Evolutionary conservation across 1,140 invertebrate genomes (phyloP).

Genomic region (Eurytemora carolleeae): DNA sequence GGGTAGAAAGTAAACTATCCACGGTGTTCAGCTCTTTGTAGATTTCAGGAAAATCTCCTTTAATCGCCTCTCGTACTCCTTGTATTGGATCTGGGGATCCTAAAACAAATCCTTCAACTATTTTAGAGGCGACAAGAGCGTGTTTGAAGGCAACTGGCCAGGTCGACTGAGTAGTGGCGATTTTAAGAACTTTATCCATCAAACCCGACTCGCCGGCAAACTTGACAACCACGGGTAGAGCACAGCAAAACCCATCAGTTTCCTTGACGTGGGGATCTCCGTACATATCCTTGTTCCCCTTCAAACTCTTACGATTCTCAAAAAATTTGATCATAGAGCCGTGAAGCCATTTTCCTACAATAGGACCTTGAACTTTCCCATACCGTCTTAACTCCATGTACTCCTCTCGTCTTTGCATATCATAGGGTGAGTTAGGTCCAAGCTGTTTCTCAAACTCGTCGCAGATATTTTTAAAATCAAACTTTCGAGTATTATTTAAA

Average conservation of each 20-base stretch:
- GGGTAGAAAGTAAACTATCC: not conserved
- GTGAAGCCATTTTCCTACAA: constrained; percentile 1
- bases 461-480: not conserved
- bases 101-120: constrained; percentile 6
- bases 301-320: not conserved
- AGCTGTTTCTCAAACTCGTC: not conserved
- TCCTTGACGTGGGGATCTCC: constrained; percentile 6
- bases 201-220: not conserved
- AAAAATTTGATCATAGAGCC: constrained; percentile 3
- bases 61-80: not conserved
- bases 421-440: not conserved
- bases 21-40: not conserved
- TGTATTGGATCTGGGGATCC: not conserved
- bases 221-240: constrained; percentile 3
- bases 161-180: not conserved
- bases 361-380: not conserved
- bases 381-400: constrained; percentile 2
- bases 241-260: constrained; percentile 3
- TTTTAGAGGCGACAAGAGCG: not conserved
- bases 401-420: constrained; percentile 2
- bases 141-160: not conserved
- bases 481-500: not conserved
- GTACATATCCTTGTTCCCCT: no score
- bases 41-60: not conserved
- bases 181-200: not conserved